A percentile compares a stretch with the other conserved stretches of the same genome.
Conservation (phyloP, 1,140 invertebrate genomes). For the Batillaria attramentaria region DNA sequence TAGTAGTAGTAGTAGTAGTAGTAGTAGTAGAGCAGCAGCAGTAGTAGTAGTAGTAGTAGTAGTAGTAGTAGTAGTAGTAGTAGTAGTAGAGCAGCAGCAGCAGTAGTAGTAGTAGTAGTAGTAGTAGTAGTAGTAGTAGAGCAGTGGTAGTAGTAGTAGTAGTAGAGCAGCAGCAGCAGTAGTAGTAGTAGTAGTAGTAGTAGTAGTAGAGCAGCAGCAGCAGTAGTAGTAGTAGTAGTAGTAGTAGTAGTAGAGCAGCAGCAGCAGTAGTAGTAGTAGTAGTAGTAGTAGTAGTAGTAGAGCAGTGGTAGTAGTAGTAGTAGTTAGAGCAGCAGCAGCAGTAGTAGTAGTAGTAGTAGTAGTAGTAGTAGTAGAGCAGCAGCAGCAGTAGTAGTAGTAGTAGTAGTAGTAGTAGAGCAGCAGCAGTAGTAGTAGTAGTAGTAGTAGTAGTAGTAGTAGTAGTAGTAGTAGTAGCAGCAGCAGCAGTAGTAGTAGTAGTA, state of each 20-base stretch:
- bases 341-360: conserved; percentile 22
- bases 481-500: too few relatives aligned
- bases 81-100: background rate
- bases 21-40: background rate
- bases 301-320: conserved; percentile 19
- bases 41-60: conserved; percentile 3
- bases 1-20: conserved; percentile 3
- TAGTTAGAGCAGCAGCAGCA: conserved; percentile 7
- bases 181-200: conserved; percentile 3
- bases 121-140: conserved; percentile 3
- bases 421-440: too few relatives aligned
- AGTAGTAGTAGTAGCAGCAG: too few relatives aligned
- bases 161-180: background rate
- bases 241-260: background rate
- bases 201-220: background rate
- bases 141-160: background rate
- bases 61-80: conserved; percentile 3
- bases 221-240: conserved; percentile 1
- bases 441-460: too few relatives aligned
- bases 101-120: conserved; percentile 1
- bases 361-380: conserved; percentile 25
- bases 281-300: background rate
- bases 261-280: background rate
- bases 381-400: too few relatives aligned
- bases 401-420: too few relatives aligned